Evolutionary conservation across 2,888 invertebrate genomes (phyloP).

Genomic region (Macrosiphum euphorbiae): DNA sequence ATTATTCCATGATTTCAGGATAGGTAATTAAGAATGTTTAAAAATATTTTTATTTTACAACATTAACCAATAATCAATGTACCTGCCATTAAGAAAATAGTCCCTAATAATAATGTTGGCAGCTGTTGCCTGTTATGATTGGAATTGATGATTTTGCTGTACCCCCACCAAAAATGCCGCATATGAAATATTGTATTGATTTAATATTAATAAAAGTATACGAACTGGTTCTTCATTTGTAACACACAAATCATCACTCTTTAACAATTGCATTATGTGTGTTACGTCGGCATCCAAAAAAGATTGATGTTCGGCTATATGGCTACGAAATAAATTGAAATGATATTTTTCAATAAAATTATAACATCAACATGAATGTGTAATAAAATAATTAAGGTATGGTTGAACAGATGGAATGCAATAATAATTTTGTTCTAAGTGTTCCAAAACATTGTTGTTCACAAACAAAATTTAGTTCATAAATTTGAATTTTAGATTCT

Average conservation of each 20-base stretch:
- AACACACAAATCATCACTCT: not conserved
- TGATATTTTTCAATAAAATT: not conserved
- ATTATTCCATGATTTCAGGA: not conserved
- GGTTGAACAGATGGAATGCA: not conserved
- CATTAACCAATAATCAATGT: not conserved
- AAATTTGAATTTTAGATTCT: not conserved
- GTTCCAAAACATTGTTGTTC: not conserved
- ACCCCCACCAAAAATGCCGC: not conserved
- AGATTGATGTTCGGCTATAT: accelerated
- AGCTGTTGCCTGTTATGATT: no score
- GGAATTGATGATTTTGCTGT: not conserved
- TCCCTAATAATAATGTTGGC: no score
- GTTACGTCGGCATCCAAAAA: not conserved
- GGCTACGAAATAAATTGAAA: not conserved
- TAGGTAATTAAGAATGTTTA: not conserved
- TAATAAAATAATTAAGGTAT: not conserved
- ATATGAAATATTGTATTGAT: not conserved
- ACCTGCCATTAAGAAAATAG: not conserved
- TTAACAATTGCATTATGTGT: not conserved
- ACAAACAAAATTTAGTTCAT: not conserved
- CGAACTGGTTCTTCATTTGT: not conserved
- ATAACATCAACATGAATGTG: not conserved
- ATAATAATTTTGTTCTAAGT: not conserved
- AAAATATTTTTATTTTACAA: not conserved
- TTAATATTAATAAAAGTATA: not conserved